Evolutionary conservation across 1,140 invertebrate species (phyloP), one percentile per base, ranked within the genome.

Genomic region (Cryptotermes secundus): DNA sequence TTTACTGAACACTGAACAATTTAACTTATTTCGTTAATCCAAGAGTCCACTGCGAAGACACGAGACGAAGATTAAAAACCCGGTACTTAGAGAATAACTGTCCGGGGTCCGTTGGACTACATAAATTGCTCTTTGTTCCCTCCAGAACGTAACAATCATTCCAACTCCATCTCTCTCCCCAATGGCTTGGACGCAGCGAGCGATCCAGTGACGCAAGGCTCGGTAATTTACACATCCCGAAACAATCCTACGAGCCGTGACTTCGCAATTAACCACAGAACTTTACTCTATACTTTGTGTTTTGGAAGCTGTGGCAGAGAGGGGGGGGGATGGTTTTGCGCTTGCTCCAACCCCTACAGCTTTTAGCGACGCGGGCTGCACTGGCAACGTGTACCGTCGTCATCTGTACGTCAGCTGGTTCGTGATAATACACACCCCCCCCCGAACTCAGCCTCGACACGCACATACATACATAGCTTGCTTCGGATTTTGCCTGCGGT

Each of bases 251-350:
- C 59, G 26, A n/a, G 31, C 59, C 59, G 59, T 72, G 59, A 72
- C 59, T 72, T 72, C n/a, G 59, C 59, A 72, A 72, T 72, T 72
- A 72, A 72, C 59, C 59, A 31, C 59, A 72, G 59, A 72, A 72
- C 59, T 72, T 72, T 26, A 72, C n/a, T 72, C 59, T 6, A n/a
- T n/a, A 72, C 59, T 72, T 59, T 59, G 53, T 59, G 53, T 59
- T 59, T 31, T 72, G 59, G 59, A 72, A 72, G 59, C 59, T 31
- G 59, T 31, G 26, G n/a, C 26, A 72, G 7, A 12, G 2, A n/a
- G 59, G 59, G 16, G 59, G 14, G 14, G 2, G 59, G 14, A 72
- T 6, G 59, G 59, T 72, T 72, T 31, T 72, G 59, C 59, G 59
- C 59, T 72, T 31, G 59, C 59, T 12, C 53, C 14, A 72, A 7